Conservation (phyloP, 2,888 invertebrate species). For the Automeris io region DNA sequence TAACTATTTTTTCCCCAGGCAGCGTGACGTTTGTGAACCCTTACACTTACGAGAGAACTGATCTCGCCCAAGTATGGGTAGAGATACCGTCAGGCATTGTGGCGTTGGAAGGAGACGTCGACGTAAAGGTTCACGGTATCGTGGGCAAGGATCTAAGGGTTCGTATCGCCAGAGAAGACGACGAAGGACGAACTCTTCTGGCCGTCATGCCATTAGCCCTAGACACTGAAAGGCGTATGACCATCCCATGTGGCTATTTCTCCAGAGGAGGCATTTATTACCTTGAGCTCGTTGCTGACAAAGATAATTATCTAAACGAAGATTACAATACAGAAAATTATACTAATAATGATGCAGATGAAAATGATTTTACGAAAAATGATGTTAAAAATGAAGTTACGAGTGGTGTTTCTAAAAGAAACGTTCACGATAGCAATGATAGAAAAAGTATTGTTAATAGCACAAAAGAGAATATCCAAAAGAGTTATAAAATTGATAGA, state of each 20-base stretch:
- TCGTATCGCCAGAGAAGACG: constrained; percentile 68
- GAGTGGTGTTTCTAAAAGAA: constrained; percentile 14
- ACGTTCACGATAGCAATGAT: constrained; percentile 11
- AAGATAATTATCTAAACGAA: constrained; percentile 43
- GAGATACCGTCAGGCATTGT: constrained; percentile 86
- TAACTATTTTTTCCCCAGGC: constrained; percentile 35
- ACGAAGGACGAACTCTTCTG: constrained; percentile 53
- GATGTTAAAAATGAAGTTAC: constrained; percentile 12
- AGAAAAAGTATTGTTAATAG: not conserved
- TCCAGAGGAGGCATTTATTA: constrained; percentile 82
- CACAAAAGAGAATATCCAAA: not conserved
- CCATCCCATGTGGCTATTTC: constrained; percentile 84
- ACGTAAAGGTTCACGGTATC: constrained; percentile 80
- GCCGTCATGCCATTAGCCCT: constrained; percentile 70
- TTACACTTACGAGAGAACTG: constrained; percentile 47
- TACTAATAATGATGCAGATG: constrained; percentile 7
- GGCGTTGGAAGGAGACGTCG: constrained; percentile 87
- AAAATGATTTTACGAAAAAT: constrained; percentile 4
- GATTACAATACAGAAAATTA: constrained; percentile 35
- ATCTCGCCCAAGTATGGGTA: constrained; percentile 73
- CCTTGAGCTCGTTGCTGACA: constrained; percentile 57
- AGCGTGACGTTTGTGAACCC: constrained; percentile 58
- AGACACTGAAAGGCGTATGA: constrained; percentile 68
- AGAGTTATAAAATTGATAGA: not conserved
- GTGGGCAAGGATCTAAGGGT: constrained; percentile 55